Evolutionary conservation across 1,140 invertebrate genomes (phyloP).

Genomic region (Megalonaias nervosa): DNA sequence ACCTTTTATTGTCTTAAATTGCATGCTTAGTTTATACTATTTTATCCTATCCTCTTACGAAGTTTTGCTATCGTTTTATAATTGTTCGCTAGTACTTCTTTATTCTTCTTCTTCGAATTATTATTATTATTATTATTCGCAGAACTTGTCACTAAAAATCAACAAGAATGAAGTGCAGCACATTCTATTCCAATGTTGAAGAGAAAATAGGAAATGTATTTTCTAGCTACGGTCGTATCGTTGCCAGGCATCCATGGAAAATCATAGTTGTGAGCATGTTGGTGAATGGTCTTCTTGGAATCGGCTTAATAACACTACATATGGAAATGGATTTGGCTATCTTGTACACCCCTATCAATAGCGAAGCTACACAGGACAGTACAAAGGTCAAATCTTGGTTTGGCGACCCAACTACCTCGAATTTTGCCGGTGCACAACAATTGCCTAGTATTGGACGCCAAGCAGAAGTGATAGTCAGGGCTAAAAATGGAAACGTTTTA

Average conservation of each 20-base stretch:
- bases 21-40: too few species aligned
- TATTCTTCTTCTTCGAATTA: too few species aligned
- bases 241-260: conserved; percentile 31
- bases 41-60: too few species aligned
- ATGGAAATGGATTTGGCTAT: conserved; percentile 13
- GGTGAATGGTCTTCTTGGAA: conserved; percentile 36
- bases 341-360: conserved; percentile 15
- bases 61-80: too few species aligned
- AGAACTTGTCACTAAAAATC: too few species aligned
- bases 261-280: conserved; percentile 9
- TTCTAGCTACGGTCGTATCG: conserved; percentile 22
- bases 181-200: conserved; percentile 10
- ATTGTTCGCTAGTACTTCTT: too few species aligned
- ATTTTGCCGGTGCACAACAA: too few species aligned
- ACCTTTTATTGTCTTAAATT: too few species aligned
- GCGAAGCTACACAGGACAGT: too few species aligned
- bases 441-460: conserved; percentile 3
- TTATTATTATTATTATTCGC: too few species aligned
- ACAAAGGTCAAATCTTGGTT: too few species aligned
- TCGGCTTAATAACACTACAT: conserved; percentile 40
- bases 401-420: too few species aligned
- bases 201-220: conserved; percentile 25
- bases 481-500: conserved; percentile 23
- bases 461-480: conserved; percentile 18
- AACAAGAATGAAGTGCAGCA: background rate